Percentiles rank a stretch among this genome's conserved stretches.
phyloP scores from a whole-genome alignment of 2,113 vertebrate genomes.

The Blennius ocellaris region DNA sequence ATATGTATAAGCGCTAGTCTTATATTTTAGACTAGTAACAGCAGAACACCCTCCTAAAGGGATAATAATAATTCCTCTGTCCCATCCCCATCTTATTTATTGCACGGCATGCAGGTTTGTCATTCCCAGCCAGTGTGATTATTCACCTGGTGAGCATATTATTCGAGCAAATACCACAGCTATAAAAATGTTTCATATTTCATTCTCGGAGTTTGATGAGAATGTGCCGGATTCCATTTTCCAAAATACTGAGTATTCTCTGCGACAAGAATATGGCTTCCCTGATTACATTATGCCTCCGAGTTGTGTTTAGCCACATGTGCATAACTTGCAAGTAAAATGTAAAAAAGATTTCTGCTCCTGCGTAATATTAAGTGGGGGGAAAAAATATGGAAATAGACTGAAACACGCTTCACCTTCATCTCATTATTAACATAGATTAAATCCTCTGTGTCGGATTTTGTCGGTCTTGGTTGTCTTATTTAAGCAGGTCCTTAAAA shows the following conservation, averaged over 20 bases:
- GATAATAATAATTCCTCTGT: slow-evolving; percentile 54
- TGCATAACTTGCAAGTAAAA: slow-evolving; percentile 66
- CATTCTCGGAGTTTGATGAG: slow-evolving; percentile 73
- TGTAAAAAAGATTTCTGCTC: slow-evolving; percentile 47
- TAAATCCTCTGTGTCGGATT: slow-evolving; percentile 30
- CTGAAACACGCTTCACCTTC: slow-evolving; percentile 22
- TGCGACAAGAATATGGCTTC: slow-evolving; percentile 57
- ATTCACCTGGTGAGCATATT: slow-evolving; percentile 76
- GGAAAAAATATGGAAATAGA: slow-evolving; percentile 23
- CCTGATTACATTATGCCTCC: slow-evolving; percentile 68
- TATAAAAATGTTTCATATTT: slow-evolving; percentile 67
- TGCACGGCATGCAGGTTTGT: slow-evolving; percentile 62
- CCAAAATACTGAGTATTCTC: slow-evolving; percentile 65
- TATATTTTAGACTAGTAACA: slow-evolving; percentile 55
- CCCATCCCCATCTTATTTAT: slow-evolving; percentile 69
- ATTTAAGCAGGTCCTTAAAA: slow-evolving; percentile 9
- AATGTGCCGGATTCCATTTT: slow-evolving; percentile 67
- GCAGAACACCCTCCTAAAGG: slow-evolving; percentile 53
- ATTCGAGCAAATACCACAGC: slow-evolving; percentile 71
- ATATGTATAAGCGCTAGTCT: slow-evolving; percentile 40
- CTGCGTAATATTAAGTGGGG: slow-evolving; percentile 39
- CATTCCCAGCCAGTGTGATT: slow-evolving; percentile 70
- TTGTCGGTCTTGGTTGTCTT: slow-evolving; percentile 30
- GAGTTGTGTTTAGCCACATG: slow-evolving; percentile 72
- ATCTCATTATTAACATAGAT: slow-evolving; percentile 48